Base-by-base conservation (phyloP, 1,140 invertebrate species). In the Pachyrhynchus sulphureomaculatus region DNA sequence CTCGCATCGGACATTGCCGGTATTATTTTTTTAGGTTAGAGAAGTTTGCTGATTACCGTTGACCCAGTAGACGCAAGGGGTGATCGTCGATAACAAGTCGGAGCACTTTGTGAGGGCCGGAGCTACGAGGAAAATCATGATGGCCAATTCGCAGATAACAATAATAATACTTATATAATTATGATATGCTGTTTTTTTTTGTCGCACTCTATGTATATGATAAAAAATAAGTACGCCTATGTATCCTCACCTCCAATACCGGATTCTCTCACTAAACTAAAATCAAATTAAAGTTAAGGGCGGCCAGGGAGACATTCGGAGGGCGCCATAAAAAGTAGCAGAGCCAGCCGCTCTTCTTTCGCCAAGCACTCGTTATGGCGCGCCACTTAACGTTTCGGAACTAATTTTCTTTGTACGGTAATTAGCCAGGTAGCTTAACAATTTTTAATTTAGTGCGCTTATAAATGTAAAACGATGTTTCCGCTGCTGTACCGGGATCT, bases 241-340 rank as follows among this genome's bases (percentile, higher is more conserved):
- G 26, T 60, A 23, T 52, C 48, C 20, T 47, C 62, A 62, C 65
- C 66, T 64, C 62, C 66, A 65, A 53, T 21, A 55, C 51, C 62
- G 58, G 56, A 63, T 52, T 57, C 59, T 65, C 64, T 67, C 66
- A 64, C 62, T 53, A 62, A 51, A 41, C 63, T 61, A 64, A 65
- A 64, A 67, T 65, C 68, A 62, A 70, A 66, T 70, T 70, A 68
- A 65, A 56, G 61, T 65, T 57, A 68, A 68, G 59, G 37, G 63
- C 61, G 58, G 42, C n/a, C 58, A 62, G 64, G 66, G 47, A 64
- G 37, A 54, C 64, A 61, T 63, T 33, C 42, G 48, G 39, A 39
- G 55, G 58, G 66, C 62, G 64, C 58, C 64, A 68, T 70, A 70
- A 70, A 68, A 67, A 59, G 49, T 57, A 32, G 45, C 34, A 32